Conservation (phyloP, 2,888 invertebrate species). For the Eristalis arbustorum region DNA sequence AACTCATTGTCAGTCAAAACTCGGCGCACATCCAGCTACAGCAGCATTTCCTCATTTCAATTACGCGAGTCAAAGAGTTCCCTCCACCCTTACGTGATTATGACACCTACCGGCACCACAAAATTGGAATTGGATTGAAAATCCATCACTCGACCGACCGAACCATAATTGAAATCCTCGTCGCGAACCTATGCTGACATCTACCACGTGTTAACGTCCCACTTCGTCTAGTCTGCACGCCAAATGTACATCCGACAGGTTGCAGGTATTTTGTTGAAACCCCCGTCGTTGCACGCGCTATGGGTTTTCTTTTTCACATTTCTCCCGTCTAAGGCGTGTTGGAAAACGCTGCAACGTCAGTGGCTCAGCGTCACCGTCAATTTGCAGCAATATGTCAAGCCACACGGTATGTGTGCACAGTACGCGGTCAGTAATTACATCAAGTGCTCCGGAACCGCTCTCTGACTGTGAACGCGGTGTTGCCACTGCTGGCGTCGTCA, state of each 20-base stretch:
- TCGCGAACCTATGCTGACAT: neutral
- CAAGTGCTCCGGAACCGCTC: neutral
- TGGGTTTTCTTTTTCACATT: neutral
- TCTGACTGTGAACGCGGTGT: neutral
- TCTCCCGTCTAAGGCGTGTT: neutral
- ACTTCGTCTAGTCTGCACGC: neutral
- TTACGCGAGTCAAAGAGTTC: too few relatives aligned
- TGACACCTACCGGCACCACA: neutral
- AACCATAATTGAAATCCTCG: neutral
- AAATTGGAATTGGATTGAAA: neutral
- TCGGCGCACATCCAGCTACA: too few relatives aligned
- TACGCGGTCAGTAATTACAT: slow-evolving; percentile 28
- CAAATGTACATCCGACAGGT: neutral
- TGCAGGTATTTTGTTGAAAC: neutral
- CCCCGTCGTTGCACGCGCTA: neutral
- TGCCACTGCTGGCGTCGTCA: neutral
- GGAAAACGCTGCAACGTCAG: neutral
- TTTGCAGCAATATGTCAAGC: slow-evolving; percentile 3
- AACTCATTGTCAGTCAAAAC: too few relatives aligned
- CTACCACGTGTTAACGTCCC: slow-evolving; percentile 3
- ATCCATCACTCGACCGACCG: neutral
- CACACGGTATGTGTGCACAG: neutral
- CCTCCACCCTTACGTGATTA: neutral
- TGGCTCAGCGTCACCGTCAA: neutral
- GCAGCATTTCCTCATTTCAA: too few relatives aligned